Conservation (phyloP, 2,113 vertebrate genomes). For the Grallaria varia region DNA sequence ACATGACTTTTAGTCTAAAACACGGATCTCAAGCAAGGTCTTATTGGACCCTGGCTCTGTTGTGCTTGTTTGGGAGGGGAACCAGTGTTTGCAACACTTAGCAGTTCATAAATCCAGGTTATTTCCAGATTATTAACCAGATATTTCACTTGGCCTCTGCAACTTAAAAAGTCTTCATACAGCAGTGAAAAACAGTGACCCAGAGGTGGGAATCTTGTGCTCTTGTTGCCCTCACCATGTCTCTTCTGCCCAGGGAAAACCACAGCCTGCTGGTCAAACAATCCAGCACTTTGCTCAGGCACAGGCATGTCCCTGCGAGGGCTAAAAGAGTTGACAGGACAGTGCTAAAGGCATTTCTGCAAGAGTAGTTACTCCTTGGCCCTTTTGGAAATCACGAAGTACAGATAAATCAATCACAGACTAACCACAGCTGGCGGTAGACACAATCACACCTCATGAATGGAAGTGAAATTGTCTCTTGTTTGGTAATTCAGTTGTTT, state of each 20-base stretch:
- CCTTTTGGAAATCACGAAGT: neutral
- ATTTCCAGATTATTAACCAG: neutral
- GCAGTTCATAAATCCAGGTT: neutral
- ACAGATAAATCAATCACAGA: constrained; percentile 23
- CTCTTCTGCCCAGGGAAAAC: neutral
- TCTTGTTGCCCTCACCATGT: neutral
- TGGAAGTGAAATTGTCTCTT: constrained; percentile 52
- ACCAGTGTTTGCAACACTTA: neutral
- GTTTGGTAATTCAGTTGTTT: constrained; percentile 49
- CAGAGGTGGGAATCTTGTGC: neutral
- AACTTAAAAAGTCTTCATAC: neutral
- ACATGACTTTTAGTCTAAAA: neutral
- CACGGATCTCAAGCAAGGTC: neutral
- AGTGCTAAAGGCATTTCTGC: constrained; percentile 1
- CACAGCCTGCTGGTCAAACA: neutral
- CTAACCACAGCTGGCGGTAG: constrained; percentile 9
- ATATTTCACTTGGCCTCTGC: neutral
- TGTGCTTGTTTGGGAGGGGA: neutral
- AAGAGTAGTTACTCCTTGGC: constrained; percentile 27
- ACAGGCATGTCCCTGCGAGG: neutral
- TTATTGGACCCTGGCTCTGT: neutral
- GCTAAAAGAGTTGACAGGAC: neutral
- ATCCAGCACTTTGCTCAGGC: neutral
- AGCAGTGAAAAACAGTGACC: neutral
- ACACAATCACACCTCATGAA: neutral